Evolutionary conservation across 2,797 vertebrate species (phyloP).

Genomic region (Falco rusticolus): DNA sequence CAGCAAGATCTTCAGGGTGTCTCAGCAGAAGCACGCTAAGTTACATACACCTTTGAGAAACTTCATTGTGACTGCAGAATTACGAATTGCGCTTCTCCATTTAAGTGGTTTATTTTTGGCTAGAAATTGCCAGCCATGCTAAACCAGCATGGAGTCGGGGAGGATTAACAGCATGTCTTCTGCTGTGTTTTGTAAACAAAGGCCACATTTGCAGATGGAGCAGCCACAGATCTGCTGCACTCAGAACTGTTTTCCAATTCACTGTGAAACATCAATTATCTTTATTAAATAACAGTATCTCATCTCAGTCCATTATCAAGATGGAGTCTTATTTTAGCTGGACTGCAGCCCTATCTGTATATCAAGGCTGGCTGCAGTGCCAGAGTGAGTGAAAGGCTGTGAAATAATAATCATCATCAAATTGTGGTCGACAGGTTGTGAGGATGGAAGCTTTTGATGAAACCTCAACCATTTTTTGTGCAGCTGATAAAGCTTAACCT

Average conservation of each 20-base stretch:
- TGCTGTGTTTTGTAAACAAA: conserved; percentile 64
- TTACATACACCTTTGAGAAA: background rate
- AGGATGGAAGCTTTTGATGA: conserved; percentile 78
- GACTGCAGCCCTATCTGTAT: conserved; percentile 77
- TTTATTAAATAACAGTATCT: conserved; percentile 84
- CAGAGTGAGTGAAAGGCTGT: conserved; percentile 75
- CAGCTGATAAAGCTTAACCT: conserved; percentile 76
- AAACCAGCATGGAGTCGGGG: too few relatives aligned
- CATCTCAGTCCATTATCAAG: conserved; percentile 83
- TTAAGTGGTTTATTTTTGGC: background rate
- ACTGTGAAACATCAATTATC: conserved; percentile 83
- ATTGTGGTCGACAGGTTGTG: conserved; percentile 78
- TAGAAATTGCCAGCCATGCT: background rate
- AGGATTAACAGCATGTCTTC: conserved; percentile 4
- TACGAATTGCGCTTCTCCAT: background rate
- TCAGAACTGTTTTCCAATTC: conserved; percentile 80
- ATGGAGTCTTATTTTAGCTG: conserved; percentile 79
- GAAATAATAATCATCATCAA: conserved; percentile 83
- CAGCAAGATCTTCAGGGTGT: background rate
- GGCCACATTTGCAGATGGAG: conserved; percentile 59
- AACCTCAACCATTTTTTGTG: conserved; percentile 68
- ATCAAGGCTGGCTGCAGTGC: conserved; percentile 76
- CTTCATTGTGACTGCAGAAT: background rate
- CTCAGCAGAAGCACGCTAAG: background rate
- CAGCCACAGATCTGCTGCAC: conserved; percentile 34